Evolutionary conservation across 37 sponge, comb jelly and placozoan species (phyloP).

Genomic region (Halichondria panicea): DNA sequence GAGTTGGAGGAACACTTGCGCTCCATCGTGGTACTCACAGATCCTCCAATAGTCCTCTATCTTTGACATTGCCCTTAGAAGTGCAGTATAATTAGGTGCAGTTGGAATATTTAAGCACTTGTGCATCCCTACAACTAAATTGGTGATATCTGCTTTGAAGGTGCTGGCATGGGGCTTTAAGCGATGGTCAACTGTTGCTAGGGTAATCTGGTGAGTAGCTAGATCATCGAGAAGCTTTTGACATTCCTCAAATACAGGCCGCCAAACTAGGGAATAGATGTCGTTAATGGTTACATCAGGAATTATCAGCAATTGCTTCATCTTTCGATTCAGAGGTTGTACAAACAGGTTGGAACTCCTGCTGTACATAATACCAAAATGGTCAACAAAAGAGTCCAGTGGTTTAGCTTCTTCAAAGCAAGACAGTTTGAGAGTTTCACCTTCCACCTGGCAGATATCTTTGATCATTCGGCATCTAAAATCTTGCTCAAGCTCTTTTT

Average conservation of each 20-base stretch:
- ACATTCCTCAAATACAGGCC: neutral
- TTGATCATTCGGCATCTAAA: no score
- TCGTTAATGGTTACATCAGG: neutral
- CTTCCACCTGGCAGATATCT: no score
- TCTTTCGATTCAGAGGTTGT: no score
- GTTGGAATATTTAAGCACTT: neutral
- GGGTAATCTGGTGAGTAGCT: neutral
- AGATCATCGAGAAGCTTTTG: slow-evolving; percentile 4
- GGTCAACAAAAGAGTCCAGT: no score
- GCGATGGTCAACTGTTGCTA: neutral
- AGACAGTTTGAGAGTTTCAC: no score
- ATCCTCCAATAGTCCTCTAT: slow-evolving; percentile 13
- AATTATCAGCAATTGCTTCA: no score
- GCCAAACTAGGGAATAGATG: slow-evolving; percentile 2
- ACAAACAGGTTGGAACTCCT: no score
- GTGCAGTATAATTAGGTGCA: neutral
- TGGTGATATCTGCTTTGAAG: neutral
- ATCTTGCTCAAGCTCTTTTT: no score
- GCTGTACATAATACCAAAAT: no score
- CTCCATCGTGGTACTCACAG: slow-evolving; percentile 6
- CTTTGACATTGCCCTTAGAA: neutral
- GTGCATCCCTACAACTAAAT: neutral
- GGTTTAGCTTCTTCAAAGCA: no score
- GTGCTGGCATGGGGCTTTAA: neutral
- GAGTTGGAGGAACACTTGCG: slow-evolving; percentile 5